phyloP scores from a whole-genome alignment of 2,797 vertebrate genomes.

The Otolemur crassicaudatus region DNA sequence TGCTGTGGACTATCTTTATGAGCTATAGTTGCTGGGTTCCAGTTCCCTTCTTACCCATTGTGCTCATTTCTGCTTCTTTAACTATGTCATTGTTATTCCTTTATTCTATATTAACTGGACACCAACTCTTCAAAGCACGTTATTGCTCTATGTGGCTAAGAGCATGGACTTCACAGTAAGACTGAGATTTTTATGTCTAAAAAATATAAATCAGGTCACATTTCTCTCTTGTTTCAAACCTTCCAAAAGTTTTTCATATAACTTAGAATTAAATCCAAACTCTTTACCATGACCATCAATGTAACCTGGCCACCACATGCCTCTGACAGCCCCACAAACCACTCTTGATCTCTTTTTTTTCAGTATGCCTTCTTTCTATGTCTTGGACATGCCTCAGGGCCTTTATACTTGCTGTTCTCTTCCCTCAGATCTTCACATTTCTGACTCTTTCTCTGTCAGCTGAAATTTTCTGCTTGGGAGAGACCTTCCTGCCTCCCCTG shows the following conservation, averaged over 20 bases:
- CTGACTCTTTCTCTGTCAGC: slow-evolving; percentile 9
- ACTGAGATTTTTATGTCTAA: slow-evolving; percentile 58
- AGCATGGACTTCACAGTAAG: background rate
- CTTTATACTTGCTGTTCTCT: background rate
- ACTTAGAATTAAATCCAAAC: slow-evolving; percentile 27
- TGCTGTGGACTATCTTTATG: background rate
- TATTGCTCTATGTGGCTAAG: background rate
- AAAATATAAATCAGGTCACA: slow-evolving; percentile 24
- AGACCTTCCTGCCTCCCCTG: background rate
- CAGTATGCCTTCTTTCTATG: background rate
- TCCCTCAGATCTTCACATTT: slow-evolving; percentile 29
- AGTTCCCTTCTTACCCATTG: background rate
- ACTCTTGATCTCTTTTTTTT: background rate
- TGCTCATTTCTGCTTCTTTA: background rate
- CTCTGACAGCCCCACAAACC: background rate
- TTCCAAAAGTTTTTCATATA: slow-evolving; percentile 9
- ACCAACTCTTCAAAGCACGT: slow-evolving; percentile 20
- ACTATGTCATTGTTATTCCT: background rate
- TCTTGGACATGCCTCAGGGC: slow-evolving; percentile 29
- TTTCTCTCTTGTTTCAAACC: background rate
- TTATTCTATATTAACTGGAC: background rate
- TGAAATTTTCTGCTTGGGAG: background rate
- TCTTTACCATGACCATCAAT: background rate
- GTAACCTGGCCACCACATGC: background rate
- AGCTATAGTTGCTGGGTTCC: background rate